Percentiles rank a stretch among this genome's conserved stretches.
phyloP scores from a whole-genome alignment of 2,888 invertebrate genomes.

The Erannis defoliaria region DNA sequence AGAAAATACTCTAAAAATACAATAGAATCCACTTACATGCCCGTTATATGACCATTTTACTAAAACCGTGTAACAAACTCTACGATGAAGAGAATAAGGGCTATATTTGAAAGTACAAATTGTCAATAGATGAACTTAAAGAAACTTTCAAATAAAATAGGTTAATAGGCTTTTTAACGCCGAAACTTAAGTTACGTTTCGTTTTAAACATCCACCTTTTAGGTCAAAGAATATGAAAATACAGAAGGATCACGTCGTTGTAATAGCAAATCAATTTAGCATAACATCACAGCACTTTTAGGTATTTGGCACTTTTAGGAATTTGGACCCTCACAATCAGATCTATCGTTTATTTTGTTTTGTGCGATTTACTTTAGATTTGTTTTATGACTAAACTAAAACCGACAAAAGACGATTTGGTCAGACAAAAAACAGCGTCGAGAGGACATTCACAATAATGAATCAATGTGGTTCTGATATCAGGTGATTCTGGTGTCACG shows the following conservation, averaged over 20 bases:
- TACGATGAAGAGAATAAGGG: not conserved
- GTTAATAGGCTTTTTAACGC: conserved; percentile 83
- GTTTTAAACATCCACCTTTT: conserved; percentile 72
- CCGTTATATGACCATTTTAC: conserved; percentile 48
- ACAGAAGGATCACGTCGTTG: conserved; percentile 24
- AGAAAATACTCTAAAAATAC: conserved; percentile 50
- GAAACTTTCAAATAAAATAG: conserved; percentile 82
- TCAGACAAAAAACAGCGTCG: too few relatives aligned
- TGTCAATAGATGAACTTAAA: conserved; percentile 51
- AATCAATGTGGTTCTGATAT: too few relatives aligned
- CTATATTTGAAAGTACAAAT: not conserved
- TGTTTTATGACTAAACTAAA: too few relatives aligned
- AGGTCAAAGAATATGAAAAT: conserved; percentile 59
- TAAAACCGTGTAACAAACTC: conserved; percentile 1
- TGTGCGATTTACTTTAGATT: too few relatives aligned
- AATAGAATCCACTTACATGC: conserved; percentile 57
- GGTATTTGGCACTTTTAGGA: too few relatives aligned
- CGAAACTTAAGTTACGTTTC: conserved; percentile 74
- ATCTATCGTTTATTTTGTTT: too few relatives aligned
- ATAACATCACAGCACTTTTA: too few relatives aligned
- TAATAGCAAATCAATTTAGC: not conserved
- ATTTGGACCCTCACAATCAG: too few relatives aligned
- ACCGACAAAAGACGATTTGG: too few relatives aligned
- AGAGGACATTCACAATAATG: too few relatives aligned
- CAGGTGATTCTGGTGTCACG: too few relatives aligned